These are phyloP conservation scores for Yponomeuta plumbellus DNA, from an alignment of 2,888 invertebrate genomes.

Conservation along the genomic window DNA sequence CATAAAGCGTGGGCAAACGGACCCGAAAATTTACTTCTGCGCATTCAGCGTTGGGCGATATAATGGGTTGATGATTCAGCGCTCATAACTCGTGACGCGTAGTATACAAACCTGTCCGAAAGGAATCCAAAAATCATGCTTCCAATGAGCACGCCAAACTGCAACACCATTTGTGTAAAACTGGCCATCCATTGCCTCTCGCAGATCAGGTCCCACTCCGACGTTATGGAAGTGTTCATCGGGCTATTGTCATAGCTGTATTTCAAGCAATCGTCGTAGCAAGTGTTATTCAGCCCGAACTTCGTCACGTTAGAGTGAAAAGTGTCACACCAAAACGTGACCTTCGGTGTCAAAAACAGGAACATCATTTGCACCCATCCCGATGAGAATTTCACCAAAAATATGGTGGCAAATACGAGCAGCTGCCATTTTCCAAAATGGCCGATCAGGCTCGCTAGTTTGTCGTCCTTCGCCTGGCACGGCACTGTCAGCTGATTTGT, in stretches of 20 bases:
- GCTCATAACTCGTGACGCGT: too few species aligned
- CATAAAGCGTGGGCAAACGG: too few species aligned
- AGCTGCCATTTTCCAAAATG: constrained; percentile 83
- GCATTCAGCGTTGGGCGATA: too few species aligned
- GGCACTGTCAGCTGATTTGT: background rate
- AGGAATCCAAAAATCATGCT: constrained; percentile 83
- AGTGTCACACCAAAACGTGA: constrained; percentile 66
- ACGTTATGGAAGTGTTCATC: constrained; percentile 82
- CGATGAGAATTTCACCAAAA: constrained; percentile 83
- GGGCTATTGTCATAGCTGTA: constrained; percentile 78
- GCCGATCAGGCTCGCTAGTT: constrained; percentile 50
- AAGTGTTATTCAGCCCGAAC: constrained; percentile 53
- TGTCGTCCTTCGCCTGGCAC: constrained; percentile 42
- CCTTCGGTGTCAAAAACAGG: constrained; percentile 82
- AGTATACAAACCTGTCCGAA: constrained; percentile 82
- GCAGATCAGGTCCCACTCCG: constrained; percentile 86
- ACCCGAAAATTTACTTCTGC: too few species aligned
- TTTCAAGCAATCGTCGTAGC: constrained; percentile 69
- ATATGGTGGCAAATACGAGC: constrained; percentile 78
- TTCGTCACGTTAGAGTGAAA: constrained; percentile 42
- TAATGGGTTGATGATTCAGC: too few species aligned
- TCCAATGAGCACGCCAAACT: constrained; percentile 84
- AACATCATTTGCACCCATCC: constrained; percentile 88
- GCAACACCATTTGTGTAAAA: constrained; percentile 83
- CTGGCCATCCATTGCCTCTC: constrained; percentile 79